Evolutionary conservation across 2,888 invertebrate genomes (phyloP).

Genomic region (Rhagium mordax): DNA sequence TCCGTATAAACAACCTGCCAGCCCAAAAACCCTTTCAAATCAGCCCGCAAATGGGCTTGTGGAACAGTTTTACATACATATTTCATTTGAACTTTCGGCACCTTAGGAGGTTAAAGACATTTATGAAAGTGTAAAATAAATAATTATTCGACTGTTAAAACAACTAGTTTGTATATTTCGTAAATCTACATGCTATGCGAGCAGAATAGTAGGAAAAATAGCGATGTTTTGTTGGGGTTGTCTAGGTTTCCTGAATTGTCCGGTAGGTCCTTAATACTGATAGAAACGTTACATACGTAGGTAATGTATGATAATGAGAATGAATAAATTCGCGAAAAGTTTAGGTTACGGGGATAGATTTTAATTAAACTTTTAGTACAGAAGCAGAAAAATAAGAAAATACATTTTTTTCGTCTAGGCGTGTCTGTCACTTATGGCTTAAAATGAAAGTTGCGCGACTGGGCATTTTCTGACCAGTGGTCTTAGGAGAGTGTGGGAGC

Average conservation of each 20-base stretch:
- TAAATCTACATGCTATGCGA: not conserved
- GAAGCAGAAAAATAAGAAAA: not conserved
- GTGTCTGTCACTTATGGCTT: slow-evolving; percentile 69
- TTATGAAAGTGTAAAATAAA: not conserved
- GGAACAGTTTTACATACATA: slow-evolving; percentile 24
- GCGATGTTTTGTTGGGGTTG: not conserved
- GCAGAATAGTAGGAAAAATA: not conserved
- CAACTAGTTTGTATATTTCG: not conserved
- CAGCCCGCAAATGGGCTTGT: not conserved
- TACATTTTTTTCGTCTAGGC: slow-evolving; percentile 64
- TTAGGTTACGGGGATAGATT: not conserved
- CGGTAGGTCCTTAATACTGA: not conserved
- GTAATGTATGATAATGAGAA: not conserved
- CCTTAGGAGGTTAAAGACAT: not conserved
- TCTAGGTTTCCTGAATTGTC: not conserved
- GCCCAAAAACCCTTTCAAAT: slow-evolving; percentile 11
- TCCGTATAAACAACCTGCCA: slow-evolving; percentile 42
- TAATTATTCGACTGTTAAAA: not conserved
- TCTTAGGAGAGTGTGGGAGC: slow-evolving; percentile 68
- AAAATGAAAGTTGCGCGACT: slow-evolving; percentile 69
- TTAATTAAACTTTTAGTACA: not conserved
- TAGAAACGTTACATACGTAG: not conserved
- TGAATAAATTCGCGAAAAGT: not conserved
- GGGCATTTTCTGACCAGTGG: slow-evolving; percentile 69
- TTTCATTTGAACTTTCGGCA: slow-evolving; percentile 4